A percentile compares a stretch with the other conserved stretches of the same genome.
These are phyloP conservation scores for Percina caprodes DNA, from an alignment of 2,113 vertebrate genomes.

Conservation along the genomic window DNA sequence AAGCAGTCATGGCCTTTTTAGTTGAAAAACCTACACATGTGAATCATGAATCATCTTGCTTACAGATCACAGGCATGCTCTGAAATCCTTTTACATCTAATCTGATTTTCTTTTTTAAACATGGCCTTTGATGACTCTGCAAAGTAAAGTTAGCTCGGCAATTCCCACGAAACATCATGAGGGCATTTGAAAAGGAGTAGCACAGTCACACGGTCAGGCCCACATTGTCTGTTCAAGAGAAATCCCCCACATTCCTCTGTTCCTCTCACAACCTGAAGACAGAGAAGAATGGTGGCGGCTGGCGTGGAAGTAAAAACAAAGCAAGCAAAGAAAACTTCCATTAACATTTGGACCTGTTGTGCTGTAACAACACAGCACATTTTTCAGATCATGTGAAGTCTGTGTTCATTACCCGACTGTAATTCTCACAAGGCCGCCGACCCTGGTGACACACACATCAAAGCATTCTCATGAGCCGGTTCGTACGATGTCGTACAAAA, in stretches of 20 bases:
- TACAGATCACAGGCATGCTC: constrained; percentile 46
- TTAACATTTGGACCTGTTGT: background rate
- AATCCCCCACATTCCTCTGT: constrained; percentile 32
- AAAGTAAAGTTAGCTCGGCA: constrained; percentile 38
- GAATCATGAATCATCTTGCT: constrained; percentile 47
- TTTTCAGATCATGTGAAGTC: constrained; percentile 10
- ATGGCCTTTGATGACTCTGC: constrained; percentile 63
- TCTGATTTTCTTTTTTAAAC: constrained; percentile 73
- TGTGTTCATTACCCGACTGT: background rate
- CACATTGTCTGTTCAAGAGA: constrained; percentile 43
- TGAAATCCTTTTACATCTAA: constrained; percentile 59
- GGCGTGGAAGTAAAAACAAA: background rate
- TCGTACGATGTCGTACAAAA: no score
- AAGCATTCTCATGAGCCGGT: no score
- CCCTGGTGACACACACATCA: background rate
- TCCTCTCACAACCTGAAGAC: constrained; percentile 14
- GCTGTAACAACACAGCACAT: background rate
- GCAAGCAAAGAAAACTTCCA: background rate
- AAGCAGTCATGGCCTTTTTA: constrained; percentile 2
- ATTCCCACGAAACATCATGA: constrained; percentile 66
- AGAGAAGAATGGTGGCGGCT: background rate
- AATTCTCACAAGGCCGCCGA: background rate
- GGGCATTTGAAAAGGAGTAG: constrained; percentile 57
- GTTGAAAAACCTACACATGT: constrained; percentile 47
- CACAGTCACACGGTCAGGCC: constrained; percentile 46